Conservation (phyloP, 2,888 invertebrate species). For the Uropetala carovei region DNA sequence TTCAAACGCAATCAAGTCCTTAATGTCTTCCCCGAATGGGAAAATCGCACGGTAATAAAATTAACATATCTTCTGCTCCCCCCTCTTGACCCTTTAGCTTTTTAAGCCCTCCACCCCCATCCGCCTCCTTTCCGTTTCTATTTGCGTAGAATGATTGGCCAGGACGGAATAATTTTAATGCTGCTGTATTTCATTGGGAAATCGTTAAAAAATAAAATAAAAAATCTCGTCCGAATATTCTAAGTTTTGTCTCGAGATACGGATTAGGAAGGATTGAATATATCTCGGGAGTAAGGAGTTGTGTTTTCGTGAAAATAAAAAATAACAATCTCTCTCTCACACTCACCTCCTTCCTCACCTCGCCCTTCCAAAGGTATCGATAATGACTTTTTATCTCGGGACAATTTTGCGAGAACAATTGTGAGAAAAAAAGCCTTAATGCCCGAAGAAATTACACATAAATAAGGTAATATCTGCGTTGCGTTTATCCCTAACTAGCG, state of each 20-base stretch:
- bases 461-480: conserved; percentile 3
- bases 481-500: conserved; percentile 34
- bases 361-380: conserved; percentile 30
- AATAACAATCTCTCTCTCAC: neutral
- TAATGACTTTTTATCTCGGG: conserved; percentile 47
- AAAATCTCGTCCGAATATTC: conserved; percentile 23
- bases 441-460: conserved; percentile 35
- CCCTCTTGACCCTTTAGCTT: neutral
- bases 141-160: conserved; percentile 49
- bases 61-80: conserved; percentile 48
- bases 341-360: neutral
- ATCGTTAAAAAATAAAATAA: neutral
- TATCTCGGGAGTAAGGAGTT: neutral
- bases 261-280: conserved; percentile 38
- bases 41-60: conserved; percentile 58
- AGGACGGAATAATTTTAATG: conserved; percentile 29
- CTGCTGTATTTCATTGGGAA: neutral
- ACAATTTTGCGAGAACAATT: conserved; percentile 12
- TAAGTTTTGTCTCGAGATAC: conserved; percentile 37
- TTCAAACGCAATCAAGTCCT: conserved; percentile 56
- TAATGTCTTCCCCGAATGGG: conserved; percentile 48
- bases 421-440: neutral
- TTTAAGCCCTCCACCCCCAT: neutral
- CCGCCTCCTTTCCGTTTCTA: conserved; percentile 31
- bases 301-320: neutral